A percentile compares a stretch with the other conserved stretches of the same genome.
Evolutionary conservation across 2,113 vertebrate genomes (phyloP).

Genomic region (Tupaia chinensis): DNA sequence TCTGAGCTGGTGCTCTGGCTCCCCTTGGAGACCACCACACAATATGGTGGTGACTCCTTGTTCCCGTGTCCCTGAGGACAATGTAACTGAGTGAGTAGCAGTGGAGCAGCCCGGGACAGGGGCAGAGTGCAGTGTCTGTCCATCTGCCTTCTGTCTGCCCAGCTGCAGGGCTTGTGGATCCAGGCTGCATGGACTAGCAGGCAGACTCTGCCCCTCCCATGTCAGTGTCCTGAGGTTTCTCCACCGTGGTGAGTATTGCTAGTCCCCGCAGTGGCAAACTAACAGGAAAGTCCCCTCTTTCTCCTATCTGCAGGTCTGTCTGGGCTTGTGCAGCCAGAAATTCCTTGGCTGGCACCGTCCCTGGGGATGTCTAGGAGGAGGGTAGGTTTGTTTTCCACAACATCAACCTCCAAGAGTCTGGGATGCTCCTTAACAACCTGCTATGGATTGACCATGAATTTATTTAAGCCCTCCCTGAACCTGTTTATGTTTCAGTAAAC

Average conservation of each 20-base stretch:
- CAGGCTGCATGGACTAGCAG: accelerated
- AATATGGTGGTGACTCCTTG: accelerated
- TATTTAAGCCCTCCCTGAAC: constrained; percentile 60
- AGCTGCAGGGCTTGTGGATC: background rate
- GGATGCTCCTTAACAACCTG: constrained; percentile 19
- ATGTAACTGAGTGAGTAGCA: background rate
- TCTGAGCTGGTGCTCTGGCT: background rate
- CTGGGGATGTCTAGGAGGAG: background rate
- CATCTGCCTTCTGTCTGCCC: background rate
- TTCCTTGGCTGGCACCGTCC: background rate
- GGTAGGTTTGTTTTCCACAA: background rate
- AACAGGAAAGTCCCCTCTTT: background rate
- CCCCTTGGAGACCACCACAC: too few relatives aligned
- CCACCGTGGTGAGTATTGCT: background rate
- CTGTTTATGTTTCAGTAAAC: constrained; percentile 78
- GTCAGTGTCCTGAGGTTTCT: background rate
- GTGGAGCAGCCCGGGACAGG: background rate
- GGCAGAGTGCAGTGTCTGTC: background rate
- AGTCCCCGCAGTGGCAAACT: background rate
- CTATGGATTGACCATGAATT: constrained; percentile 54
- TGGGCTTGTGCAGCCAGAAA: background rate
- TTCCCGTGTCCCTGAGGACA: background rate
- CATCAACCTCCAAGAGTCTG: constrained; percentile 32
- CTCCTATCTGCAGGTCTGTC: background rate
- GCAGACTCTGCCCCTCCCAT: background rate